Conservation (phyloP, 2,113 vertebrate species). For the Phalacrocorax brasilianus region DNA sequence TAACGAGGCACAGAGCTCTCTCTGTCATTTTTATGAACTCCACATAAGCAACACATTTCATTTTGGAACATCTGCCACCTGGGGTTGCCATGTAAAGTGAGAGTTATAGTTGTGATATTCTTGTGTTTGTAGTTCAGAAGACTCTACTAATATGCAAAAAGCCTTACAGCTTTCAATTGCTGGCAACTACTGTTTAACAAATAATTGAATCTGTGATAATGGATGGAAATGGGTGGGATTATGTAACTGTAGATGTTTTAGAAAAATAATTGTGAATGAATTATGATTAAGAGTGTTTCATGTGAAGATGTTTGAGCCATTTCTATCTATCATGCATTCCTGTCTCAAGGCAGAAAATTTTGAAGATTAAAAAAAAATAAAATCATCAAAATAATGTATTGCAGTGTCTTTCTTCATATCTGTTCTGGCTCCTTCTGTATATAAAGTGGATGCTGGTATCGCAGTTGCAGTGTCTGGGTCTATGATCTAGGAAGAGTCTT, state of each 20-base stretch:
- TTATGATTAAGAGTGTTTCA: slow-evolving; percentile 84
- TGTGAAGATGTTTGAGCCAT: slow-evolving; percentile 97
- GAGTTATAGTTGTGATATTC: slow-evolving; percentile 65
- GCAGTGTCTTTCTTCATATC: background rate
- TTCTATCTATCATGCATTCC: slow-evolving; percentile 96
- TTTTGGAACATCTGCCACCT: slow-evolving; percentile 49
- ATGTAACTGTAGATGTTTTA: slow-evolving; percentile 78
- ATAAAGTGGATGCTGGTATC: background rate
- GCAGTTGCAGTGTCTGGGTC: background rate
- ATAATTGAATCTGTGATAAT: slow-evolving; percentile 81
- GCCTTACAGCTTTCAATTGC: slow-evolving; percentile 74
- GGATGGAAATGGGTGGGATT: slow-evolving; percentile 76
- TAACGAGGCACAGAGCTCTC: slow-evolving; percentile 24
- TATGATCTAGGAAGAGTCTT: background rate
- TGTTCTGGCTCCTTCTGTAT: background rate
- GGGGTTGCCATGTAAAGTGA: slow-evolving; percentile 74
- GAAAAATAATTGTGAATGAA: slow-evolving; percentile 82
- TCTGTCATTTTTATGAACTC: slow-evolving; percentile 44
- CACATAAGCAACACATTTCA: slow-evolving; percentile 55
- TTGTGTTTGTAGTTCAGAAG: slow-evolving; percentile 73
- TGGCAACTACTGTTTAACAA: slow-evolving; percentile 81
- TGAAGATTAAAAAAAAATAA: slow-evolving; percentile 88
- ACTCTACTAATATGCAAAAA: slow-evolving; percentile 79
- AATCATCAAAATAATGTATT: slow-evolving; percentile 77
- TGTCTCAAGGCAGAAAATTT: slow-evolving; percentile 91